Conservation (phyloP, 1,140 invertebrate genomes). For the Hylyphantes graminicola region DNA sequence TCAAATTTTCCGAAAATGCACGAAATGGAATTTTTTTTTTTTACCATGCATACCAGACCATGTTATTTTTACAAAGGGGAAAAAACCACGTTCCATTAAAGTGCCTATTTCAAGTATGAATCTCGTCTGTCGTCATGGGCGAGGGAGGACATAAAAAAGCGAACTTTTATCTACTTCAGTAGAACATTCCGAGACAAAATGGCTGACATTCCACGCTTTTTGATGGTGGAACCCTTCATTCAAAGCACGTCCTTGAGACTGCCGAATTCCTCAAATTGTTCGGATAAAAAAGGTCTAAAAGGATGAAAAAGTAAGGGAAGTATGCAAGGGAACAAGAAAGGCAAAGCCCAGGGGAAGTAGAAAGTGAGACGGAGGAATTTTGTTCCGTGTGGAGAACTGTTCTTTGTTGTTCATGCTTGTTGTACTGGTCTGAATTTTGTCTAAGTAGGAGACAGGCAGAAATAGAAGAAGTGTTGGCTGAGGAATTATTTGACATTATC, state of each 20-base stretch:
- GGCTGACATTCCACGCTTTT: neutral
- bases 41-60: too few species aligned
- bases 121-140: neutral
- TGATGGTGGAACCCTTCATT: neutral
- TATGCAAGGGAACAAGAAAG: neutral
- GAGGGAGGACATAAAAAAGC: too few species aligned
- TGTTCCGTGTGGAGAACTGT: too few species aligned
- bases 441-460: too few species aligned
- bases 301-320: neutral
- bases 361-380: too few species aligned
- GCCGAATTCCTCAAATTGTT: conserved; percentile 8
- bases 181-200: neutral
- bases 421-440: too few species aligned
- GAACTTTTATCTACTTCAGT: neutral
- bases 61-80: neutral
- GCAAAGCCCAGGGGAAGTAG: too few species aligned
- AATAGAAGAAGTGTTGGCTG: too few species aligned
- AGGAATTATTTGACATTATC: too few species aligned
- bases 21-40: too few species aligned
- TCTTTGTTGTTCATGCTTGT: too few species aligned
- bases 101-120: neutral
- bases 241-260: neutral
- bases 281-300: neutral
- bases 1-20: too few species aligned
- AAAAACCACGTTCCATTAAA: neutral